A percentile compares a stretch with the other conserved stretches of the same genome.
phyloP scores from a whole-genome alignment of 37 sponge, comb jelly and placozoan genomes.

The Halisarca cf. caerulea region DNA sequence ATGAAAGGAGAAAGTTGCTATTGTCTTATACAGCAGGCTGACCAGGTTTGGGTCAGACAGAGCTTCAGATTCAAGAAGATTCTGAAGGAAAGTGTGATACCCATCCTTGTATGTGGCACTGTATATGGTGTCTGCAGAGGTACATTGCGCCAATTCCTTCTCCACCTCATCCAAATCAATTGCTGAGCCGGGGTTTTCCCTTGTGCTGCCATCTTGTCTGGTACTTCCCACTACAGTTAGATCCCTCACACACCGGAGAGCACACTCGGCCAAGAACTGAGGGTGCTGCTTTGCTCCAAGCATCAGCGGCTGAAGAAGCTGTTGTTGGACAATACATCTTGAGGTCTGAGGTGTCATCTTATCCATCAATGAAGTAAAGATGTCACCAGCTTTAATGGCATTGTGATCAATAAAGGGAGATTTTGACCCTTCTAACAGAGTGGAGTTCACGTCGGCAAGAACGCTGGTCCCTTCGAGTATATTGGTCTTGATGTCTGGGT shows the following conservation, averaged over 20 bases:
- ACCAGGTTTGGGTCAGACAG: not conserved
- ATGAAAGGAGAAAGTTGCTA: conserved; percentile 5
- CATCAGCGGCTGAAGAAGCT: conserved; percentile 9
- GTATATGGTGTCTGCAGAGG: not conserved
- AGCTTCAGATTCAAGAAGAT: not conserved
- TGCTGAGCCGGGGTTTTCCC: not conserved
- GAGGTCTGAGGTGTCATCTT: not conserved
- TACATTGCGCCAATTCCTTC: not conserved
- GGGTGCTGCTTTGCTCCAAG: not conserved
- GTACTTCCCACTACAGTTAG: conserved; percentile 1
- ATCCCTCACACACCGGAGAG: conserved; percentile 5
- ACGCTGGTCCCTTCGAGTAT: not conserved
- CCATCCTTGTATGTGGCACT: not conserved
- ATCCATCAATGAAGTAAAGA: not conserved
- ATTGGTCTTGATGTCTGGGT: not conserved
- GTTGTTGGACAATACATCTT: not conserved
- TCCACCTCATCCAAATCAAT: too few relatives aligned
- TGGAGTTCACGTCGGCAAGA: not conserved
- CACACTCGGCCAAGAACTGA: conserved; percentile 17
- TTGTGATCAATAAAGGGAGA: not conserved
- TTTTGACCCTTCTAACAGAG: not conserved
- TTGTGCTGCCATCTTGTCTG: not conserved
- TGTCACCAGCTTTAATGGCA: not conserved
- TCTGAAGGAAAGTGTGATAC: not conserved
- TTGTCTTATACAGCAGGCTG: not conserved